Evolutionary conservation across 2,888 invertebrate species (phyloP).

Genomic region (Steinernema scapterisci): DNA sequence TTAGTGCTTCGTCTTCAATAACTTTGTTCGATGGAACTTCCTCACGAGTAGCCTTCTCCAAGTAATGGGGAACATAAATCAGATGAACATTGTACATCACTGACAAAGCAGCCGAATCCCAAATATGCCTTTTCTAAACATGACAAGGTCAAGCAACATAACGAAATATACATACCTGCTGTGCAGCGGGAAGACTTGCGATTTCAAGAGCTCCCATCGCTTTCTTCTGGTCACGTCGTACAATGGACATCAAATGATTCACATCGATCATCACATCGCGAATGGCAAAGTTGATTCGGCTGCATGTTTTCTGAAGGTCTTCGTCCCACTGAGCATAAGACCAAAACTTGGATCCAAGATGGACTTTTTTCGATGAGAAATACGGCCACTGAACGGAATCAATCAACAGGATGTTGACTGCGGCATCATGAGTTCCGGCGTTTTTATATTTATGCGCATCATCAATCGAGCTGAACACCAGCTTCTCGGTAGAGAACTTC

Average conservation of each 20-base stretch:
- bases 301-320: neutral
- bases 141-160: neutral
- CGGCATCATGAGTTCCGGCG: neutral
- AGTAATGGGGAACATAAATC: constrained; percentile 54
- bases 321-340: constrained; percentile 11
- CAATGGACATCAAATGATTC: constrained; percentile 54
- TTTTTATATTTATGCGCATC: neutral
- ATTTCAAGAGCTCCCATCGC: constrained; percentile 53
- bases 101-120: constrained; percentile 54
- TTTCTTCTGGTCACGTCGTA: constrained; percentile 48
- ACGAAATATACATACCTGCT: constrained; percentile 41
- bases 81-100: constrained; percentile 57
- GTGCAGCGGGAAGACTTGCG: constrained; percentile 50
- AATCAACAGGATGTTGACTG: neutral
- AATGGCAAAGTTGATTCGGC: constrained; percentile 14
- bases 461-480: neutral
- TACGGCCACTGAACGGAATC: constrained; percentile 1
- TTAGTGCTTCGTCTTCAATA: constrained; percentile 27
- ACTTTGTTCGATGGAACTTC: neutral
- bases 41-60: neutral
- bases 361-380: constrained; percentile 15
- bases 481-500: neutral
- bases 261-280: constrained; percentile 45
- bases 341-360: constrained; percentile 22
- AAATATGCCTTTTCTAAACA: constrained; percentile 51